These are phyloP conservation scores for Sepiola atlantica DNA, from an alignment of 2,888 invertebrate species.

Conservation along the genomic window DNA sequence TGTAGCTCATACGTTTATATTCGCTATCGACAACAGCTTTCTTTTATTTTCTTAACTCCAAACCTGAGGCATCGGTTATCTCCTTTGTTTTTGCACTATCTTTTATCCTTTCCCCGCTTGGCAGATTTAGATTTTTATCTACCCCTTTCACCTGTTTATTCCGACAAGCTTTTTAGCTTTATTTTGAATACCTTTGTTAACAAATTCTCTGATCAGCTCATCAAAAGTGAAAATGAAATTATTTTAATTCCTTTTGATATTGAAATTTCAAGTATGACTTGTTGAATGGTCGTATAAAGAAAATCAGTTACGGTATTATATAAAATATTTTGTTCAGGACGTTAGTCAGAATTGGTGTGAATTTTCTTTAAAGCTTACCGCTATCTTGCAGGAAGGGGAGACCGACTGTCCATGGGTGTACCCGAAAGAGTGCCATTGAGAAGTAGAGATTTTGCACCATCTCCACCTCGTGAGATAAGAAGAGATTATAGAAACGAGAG, in stretches of 20 bases:
- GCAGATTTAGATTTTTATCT: too few relatives aligned
- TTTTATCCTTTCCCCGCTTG: too few relatives aligned
- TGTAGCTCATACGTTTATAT: too few relatives aligned
- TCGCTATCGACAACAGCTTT: too few relatives aligned
- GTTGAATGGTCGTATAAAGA: neutral
- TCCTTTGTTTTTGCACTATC: too few relatives aligned
- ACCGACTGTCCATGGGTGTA: conserved; percentile 22
- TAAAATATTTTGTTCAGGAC: neutral
- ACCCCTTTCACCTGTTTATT: too few relatives aligned
- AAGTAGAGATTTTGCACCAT: conserved; percentile 44
- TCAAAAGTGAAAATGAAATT: too few relatives aligned
- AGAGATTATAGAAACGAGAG: conserved; percentile 43
- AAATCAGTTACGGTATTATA: neutral
- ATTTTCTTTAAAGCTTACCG: neutral
- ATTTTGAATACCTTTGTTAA: too few relatives aligned
- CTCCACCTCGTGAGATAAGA: conserved; percentile 44
- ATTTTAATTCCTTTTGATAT: neutral
- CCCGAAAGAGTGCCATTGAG: conserved; percentile 39
- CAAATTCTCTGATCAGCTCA: too few relatives aligned
- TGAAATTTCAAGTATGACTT: neutral
- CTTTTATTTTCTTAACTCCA: too few relatives aligned
- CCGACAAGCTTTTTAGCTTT: too few relatives aligned
- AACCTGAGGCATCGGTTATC: too few relatives aligned
- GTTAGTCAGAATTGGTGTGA: neutral
- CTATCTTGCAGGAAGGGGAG: conserved; percentile 32